A percentile compares a stretch with the other conserved stretches of the same genome.
phyloP scores from a whole-genome alignment of 1,140 invertebrate genomes.

The Drosophila novamexicana region DNA sequence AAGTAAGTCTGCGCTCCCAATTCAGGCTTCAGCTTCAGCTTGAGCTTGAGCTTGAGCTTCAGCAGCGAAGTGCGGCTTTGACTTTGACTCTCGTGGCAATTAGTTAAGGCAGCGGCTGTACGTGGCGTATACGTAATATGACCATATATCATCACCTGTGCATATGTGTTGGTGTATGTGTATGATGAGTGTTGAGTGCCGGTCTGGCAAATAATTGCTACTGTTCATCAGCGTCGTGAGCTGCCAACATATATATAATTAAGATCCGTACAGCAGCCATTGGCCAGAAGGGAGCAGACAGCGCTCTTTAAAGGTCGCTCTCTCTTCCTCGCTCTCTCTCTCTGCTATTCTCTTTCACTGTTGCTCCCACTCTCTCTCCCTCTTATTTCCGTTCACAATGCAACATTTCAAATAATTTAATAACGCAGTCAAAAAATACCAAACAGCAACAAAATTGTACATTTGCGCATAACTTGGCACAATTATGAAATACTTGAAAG shows the following conservation, averaged over 20 bases:
- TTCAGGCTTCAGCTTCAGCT: slow-evolving; percentile 9
- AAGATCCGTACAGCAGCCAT: slow-evolving; percentile 44
- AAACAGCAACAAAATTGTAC: slow-evolving; percentile 20
- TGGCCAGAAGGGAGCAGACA: background rate
- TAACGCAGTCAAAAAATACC: slow-evolving; percentile 50
- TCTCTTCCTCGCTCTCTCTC: background rate
- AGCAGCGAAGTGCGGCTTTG: slow-evolving; percentile 10
- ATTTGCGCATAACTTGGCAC: slow-evolving; percentile 73
- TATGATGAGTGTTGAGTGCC: slow-evolving; percentile 75
- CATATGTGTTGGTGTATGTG: slow-evolving; percentile 29
- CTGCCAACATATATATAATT: slow-evolving; percentile 72
- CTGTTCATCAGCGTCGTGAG: slow-evolving; percentile 73
- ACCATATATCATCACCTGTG: slow-evolving; percentile 41
- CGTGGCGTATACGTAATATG: slow-evolving; percentile 53
- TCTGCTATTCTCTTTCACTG: background rate
- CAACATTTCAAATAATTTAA: slow-evolving; percentile 70
- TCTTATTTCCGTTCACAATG: slow-evolving; percentile 2
- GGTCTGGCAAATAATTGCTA: slow-evolving; percentile 75
- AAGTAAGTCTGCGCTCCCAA: slow-evolving; percentile 49
- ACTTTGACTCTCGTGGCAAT: slow-evolving; percentile 47
- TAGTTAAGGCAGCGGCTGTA: slow-evolving; percentile 44
- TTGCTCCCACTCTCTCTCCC: slow-evolving; percentile 8
- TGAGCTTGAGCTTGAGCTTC: background rate
- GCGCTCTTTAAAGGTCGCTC: slow-evolving; percentile 58
- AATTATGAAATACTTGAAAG: slow-evolving; percentile 81